phyloP scores from a whole-genome alignment of 2,113 vertebrate species.

The Nesoenas mayeri region DNA sequence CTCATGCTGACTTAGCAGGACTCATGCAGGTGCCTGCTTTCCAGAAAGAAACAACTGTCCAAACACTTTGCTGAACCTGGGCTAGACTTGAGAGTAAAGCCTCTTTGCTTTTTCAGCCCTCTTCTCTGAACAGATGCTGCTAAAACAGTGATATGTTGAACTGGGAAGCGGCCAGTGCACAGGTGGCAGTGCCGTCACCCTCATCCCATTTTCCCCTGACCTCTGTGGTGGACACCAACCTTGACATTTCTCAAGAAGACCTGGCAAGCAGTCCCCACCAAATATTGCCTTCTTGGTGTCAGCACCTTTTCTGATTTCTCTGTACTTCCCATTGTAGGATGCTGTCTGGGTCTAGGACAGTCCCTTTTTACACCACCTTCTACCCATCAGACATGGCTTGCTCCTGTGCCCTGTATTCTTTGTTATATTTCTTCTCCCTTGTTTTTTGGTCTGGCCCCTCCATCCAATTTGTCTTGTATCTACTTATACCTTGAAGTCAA shows the following conservation, averaged over 20 bases:
- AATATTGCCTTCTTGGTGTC: not conserved
- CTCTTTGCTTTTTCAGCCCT: not conserved
- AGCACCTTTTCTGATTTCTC: not conserved
- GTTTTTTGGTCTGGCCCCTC: not conserved
- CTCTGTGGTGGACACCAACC: not conserved
- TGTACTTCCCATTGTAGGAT: not conserved
- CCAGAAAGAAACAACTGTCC: not conserved
- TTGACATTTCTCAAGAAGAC: not conserved
- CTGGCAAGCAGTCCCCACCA: accelerated
- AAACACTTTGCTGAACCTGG: not conserved
- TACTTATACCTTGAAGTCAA: not conserved
- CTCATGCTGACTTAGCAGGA: not conserved
- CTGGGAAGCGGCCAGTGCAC: accelerated
- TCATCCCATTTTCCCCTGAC: not conserved
- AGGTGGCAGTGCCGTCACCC: not conserved
- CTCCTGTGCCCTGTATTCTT: not conserved
- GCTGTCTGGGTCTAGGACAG: not conserved
- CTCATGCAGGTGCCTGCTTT: not conserved
- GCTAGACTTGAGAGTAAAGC: not conserved
- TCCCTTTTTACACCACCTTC: not conserved
- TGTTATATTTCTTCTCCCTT: not conserved
- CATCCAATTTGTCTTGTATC: not conserved
- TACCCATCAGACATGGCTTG: not conserved
- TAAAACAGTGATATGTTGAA: not conserved
- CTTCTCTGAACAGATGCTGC: not conserved